Base-by-base conservation (phyloP, 2,797 vertebrate genomes). In the Molossus alvarezi region DNA sequence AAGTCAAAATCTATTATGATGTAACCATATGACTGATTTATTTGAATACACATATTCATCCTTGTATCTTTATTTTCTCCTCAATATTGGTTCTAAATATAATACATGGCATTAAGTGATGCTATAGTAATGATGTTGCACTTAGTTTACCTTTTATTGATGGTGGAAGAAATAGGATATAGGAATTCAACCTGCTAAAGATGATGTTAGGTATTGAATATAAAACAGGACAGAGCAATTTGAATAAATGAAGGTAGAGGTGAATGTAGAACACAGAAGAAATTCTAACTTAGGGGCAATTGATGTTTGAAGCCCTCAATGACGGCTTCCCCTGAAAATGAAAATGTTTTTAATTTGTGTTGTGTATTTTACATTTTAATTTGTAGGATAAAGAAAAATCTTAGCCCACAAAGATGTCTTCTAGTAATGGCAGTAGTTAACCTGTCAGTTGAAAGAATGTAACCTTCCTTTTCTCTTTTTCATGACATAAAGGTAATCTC, bases 391-490 rank as follows among this genome's bases (percentile, higher is more conserved):
- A 98, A 98, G 95, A 98, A 98, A 98, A 98, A 97, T 94, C 97
- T 97, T 90, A 55, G 58, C 96, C 96, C 94, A 97, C 95, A 96
- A 98, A 98, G 98, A 97, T 95, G 96, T 97, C 95, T 98, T 97
- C 89, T 95, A 84, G 96, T 98, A 98, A 98, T 98, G 97, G 84
- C 97, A 86, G 96, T 97, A 97, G 98, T 98, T 98, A 98, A 98
- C 98, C 97, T 98, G 98, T 98, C 98, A 98, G 96, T 94, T 97
- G 98, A 98, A 98, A 98, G 98, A 97, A 97, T 96, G 97, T 98
- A 98, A 98, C 98, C 98, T 98, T 98, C 98, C 94, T 98, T 98
- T 98, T 98, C 98, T 98, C 98, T 98, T 98, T 98, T 98, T 98
- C 98, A 98, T 98, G 98, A 98, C 98, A 97, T 93, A 98, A 98